Evolutionary conservation across 1,140 invertebrate species (phyloP), one percentile per base, ranked within the genome.

Genomic region (Oryzaephilus surinamensis): DNA sequence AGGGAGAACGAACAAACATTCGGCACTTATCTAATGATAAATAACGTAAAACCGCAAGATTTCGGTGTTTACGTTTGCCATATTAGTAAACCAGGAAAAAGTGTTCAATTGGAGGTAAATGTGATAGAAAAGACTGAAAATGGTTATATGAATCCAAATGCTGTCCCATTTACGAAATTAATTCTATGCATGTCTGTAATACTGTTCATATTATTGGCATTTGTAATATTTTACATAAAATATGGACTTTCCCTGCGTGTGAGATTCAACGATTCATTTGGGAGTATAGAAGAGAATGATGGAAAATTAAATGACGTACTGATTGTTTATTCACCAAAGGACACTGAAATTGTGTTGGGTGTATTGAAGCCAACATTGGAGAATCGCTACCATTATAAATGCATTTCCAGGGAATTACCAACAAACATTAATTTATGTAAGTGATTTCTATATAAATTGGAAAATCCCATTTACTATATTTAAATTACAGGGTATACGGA

Each of bases 1-100:
- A 81, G 79, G 37, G 79, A 81, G 45, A 70, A 76, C 42, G 66
- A 70, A 16, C 75, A 81, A 52, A 78, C 79, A 31, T 69, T 79
- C 39, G 80, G 80, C 1, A 73, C 77, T 14, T 81, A 81, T 53
- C 60, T 84, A 50, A 66, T 65, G 31, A 76, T 82, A 35, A 65
- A 69, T 18, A 62, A 69, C 20, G 67, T 79, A 23, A 60, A 62
- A 28, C 54, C 62, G 15, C 71, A 74, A 45, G 76, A 82, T 64
- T 80, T 77, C 54, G 77, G 77, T 12, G 66, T 72, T 32, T 84
- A 82, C 57, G 66, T 70, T 41, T 84, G 80, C 56, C 45, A 44
- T 12, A 57, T 64, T 38, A 56, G 17, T 7, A 62, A 58, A 40
- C 57, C 60, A 6, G 57, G 58, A 27, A 55, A 47, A 34, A 46